Conservation (phyloP, 2,113 vertebrate species). For the Tragelaphus scriptus region DNA sequence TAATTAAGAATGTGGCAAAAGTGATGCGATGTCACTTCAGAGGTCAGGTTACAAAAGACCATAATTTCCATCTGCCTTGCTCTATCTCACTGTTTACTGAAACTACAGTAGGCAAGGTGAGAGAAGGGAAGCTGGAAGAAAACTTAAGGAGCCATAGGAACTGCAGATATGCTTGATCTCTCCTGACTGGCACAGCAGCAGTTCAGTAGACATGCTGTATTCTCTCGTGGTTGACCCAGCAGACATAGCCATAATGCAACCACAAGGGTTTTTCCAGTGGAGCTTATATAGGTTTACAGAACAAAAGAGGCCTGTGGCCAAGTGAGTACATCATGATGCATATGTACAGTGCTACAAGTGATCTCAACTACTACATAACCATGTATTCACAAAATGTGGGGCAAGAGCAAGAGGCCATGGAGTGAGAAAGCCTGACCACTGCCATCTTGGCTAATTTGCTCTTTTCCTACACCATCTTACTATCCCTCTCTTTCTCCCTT, state of each 20-base stretch:
- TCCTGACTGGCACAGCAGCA: not conserved
- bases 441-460: not conserved
- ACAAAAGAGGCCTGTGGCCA: not conserved
- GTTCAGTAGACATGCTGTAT: not conserved
- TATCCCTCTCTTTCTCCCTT: not conserved
- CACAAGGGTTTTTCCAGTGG: not conserved
- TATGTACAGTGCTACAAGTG: not conserved
- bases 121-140: not conserved
- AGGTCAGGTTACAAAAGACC: not conserved
- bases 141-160: not conserved
- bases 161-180: not conserved
- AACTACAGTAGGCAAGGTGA: not conserved
- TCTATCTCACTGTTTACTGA: not conserved
- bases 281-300: not conserved
- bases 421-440: not conserved
- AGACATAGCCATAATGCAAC: not conserved
- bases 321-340: not conserved
- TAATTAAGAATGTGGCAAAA: not conserved
- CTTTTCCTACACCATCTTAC: not conserved
- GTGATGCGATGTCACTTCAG: not conserved
- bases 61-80: not conserved
- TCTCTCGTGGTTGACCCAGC: not conserved
- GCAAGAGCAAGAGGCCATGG: not conserved
- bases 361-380: not conserved
- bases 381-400: not conserved